These are phyloP conservation scores for Ptychoptera albimana DNA, from an alignment of 2,888 invertebrate species.

Conservation along the genomic window DNA sequence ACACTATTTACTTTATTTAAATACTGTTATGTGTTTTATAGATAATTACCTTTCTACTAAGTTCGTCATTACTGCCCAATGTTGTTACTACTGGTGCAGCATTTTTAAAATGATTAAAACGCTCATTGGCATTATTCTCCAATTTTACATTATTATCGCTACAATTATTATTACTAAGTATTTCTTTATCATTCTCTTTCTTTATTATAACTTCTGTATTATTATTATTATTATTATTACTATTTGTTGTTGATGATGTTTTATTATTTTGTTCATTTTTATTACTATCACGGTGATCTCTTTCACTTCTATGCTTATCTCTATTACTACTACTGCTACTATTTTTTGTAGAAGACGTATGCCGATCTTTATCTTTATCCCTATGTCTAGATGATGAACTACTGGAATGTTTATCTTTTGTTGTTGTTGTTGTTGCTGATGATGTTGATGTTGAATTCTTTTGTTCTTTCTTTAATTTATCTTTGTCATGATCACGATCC, in stretches of 20 bases:
- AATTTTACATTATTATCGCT: too few relatives aligned
- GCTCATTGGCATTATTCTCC: too few relatives aligned
- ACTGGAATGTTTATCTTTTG: slow-evolving; percentile 31
- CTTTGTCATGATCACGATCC: slow-evolving; percentile 26
- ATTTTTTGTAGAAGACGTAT: slow-evolving; percentile 23
- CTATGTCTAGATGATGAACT: slow-evolving; percentile 16
- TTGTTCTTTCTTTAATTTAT: slow-evolving; percentile 15
- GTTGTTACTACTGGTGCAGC: too few relatives aligned
- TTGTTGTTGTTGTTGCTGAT: slow-evolving; percentile 21
- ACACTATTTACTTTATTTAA: too few relatives aligned
- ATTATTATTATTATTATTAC: slow-evolving; percentile 22
- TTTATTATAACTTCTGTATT: slow-evolving; percentile 18
- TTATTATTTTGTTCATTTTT: slow-evolving; percentile 19
- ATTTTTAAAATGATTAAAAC: too few relatives aligned
- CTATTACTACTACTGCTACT: slow-evolving; percentile 20
- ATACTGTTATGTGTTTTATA: too few relatives aligned
- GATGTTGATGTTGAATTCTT: background rate
- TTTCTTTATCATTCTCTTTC: slow-evolving; percentile 2
- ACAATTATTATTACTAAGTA: too few relatives aligned
- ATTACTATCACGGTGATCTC: slow-evolving; percentile 27
- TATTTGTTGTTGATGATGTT: background rate
- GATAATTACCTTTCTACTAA: too few relatives aligned
- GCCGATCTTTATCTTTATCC: slow-evolving; percentile 26
- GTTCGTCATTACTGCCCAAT: too few relatives aligned
- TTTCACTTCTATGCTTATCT: slow-evolving; percentile 25